A percentile compares a stretch with the other conserved stretches of the same genome.
Evolutionary conservation across 2,888 invertebrate species (phyloP).

Genomic region (Choreutis nemorana): DNA sequence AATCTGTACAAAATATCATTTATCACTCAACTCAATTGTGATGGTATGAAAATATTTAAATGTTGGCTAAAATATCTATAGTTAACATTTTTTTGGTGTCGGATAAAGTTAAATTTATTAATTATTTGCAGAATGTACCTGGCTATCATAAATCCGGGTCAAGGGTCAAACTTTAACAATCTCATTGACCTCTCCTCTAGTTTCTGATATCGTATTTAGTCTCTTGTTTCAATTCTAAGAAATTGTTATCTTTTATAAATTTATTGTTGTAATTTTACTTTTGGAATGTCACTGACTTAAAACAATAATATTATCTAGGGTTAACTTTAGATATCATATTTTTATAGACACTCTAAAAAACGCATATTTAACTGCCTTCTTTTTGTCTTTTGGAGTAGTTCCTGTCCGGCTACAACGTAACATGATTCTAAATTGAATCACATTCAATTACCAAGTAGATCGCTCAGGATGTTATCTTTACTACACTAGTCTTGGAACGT

Average conservation of each 20-base stretch:
- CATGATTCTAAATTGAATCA: conserved; percentile 36
- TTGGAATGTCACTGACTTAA: too few relatives aligned
- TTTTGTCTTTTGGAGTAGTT: conserved; percentile 19
- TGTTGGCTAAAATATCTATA: too few relatives aligned
- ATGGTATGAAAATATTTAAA: too few relatives aligned
- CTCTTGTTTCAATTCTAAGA: conserved; percentile 51
- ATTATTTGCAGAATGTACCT: too few relatives aligned
- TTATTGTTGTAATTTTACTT: too few relatives aligned
- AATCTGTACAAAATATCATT: too few relatives aligned
- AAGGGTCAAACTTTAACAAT: conserved; percentile 56
- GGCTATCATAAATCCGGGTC: conserved; percentile 59
- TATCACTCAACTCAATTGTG: too few relatives aligned
- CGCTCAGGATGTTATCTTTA: conserved; percentile 38
- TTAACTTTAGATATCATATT: conserved; percentile 5
- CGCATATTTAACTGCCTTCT: neutral
- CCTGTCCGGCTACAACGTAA: conserved; percentile 26
- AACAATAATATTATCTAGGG: too few relatives aligned
- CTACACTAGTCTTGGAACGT: too few relatives aligned
- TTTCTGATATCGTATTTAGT: conserved; percentile 50
- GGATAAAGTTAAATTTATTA: too few relatives aligned
- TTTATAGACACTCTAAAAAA: neutral
- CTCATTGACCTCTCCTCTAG: conserved; percentile 52
- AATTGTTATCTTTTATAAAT: too few relatives aligned
- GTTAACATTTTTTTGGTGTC: too few relatives aligned
- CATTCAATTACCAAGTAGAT: conserved; percentile 37